phyloP scores from a whole-genome alignment of 2,888 invertebrate genomes.

The Standfussiana lucernea region DNA sequence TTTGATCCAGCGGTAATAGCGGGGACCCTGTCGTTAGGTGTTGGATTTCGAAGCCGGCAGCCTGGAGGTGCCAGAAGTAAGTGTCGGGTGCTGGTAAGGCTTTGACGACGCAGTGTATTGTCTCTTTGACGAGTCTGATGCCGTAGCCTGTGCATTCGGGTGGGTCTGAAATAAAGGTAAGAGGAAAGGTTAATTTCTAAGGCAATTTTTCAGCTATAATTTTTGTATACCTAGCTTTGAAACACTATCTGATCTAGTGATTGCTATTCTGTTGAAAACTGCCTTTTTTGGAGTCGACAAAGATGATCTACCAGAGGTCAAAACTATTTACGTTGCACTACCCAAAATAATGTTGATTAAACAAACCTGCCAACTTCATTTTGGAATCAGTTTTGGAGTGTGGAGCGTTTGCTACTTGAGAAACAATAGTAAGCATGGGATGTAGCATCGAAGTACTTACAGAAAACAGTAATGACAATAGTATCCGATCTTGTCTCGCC shows the following conservation, averaged over 20 bases:
- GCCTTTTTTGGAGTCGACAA: slow-evolving; percentile 1
- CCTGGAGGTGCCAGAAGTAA: slow-evolving; percentile 86
- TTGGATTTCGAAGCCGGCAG: slow-evolving; percentile 81
- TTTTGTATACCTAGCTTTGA: not conserved
- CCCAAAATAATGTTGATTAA: not conserved
- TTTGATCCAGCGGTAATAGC: slow-evolving; percentile 81
- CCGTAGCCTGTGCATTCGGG: slow-evolving; percentile 85
- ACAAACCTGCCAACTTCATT: not conserved
- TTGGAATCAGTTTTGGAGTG: not conserved
- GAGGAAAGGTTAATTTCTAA: not conserved
- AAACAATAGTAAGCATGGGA: not conserved
- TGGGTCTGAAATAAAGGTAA: slow-evolving; percentile 77
- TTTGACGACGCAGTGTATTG: slow-evolving; percentile 82
- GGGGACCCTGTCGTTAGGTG: slow-evolving; percentile 85
- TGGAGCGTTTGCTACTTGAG: too few relatives aligned
- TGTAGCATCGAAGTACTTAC: slow-evolving; percentile 73
- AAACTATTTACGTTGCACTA: not conserved
- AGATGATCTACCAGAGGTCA: not conserved
- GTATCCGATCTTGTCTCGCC: slow-evolving; percentile 84
- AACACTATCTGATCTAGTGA: not conserved
- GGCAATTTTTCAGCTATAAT: too few relatives aligned
- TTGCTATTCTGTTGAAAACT: not conserved
- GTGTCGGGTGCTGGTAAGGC: slow-evolving; percentile 84
- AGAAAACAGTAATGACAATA: slow-evolving; percentile 81
- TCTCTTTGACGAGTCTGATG: slow-evolving; percentile 82